Base-by-base conservation (phyloP, 1,140 invertebrate species). In the Drosophila ironensis region DNA sequence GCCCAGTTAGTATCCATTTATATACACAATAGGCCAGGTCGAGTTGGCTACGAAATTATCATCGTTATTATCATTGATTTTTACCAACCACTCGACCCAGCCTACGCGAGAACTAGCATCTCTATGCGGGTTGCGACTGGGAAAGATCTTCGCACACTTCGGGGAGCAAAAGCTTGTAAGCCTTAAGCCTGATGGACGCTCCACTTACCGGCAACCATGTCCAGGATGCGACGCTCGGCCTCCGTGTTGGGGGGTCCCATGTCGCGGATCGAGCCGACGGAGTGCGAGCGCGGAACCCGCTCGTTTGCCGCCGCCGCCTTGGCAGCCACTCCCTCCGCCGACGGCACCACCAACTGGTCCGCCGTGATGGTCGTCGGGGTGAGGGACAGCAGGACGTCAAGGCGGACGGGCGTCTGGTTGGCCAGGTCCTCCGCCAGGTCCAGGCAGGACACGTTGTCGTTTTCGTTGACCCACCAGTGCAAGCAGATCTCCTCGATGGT, bases 381-480 rank as follows among this genome's bases (percentile, higher is more conserved):
- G 28, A 97, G 90, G 0, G 95, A 96, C 7, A 98, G 91, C n/a
- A 98, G 91, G 25, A 98, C 91, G 91, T 98, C 97, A 17, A 98
- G 91, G 35, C 97, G 91, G 7, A 98, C 96, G 0, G 97, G 97
- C 0, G 96, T 97, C 88, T 97, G 94, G 71, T 96, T 96, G 2
- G 97, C 96, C 61, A 98, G 90, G 68, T 97, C 94, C 90, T 98
- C 96, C 0, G 97, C 96, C 51, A 96, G 93, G 50, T 96, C 95
- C 38, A 98, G 91, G 90, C 97, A 98, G 30, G 94, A 95, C 37
- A 94, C 93, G 44, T 94, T 93, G 77, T 96, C 97, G 6, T 95
- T 96, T 69, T 96, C 92, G 91, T 99, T 99, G 33, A 99, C 94
- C 95, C 95, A 96, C 96, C 96, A 96, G 91, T 99, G 97, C 16